phyloP scores from a whole-genome alignment of 2,797 vertebrate genomes.

The Schizothorax lantsangensis region DNA sequence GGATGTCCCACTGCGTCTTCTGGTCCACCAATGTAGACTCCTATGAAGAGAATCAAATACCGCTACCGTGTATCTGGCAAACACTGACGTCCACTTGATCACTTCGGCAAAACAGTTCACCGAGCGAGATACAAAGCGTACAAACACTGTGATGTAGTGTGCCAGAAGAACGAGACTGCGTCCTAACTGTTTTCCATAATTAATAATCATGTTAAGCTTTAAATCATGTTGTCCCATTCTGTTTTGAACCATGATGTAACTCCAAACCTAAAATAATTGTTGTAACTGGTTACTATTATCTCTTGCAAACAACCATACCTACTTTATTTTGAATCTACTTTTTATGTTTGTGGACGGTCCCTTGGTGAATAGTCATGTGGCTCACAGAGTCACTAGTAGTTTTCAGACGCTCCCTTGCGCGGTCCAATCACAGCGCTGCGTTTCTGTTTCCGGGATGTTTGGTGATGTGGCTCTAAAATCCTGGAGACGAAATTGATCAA shows the following conservation, averaged over 20 bases:
- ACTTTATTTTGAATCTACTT: neutral
- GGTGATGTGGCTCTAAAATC: constrained; percentile 83
- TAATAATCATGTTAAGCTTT: constrained; percentile 73
- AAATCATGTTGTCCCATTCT: constrained; percentile 61
- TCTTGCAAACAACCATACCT: neutral
- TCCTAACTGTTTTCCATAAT: constrained; percentile 72
- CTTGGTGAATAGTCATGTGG: constrained; percentile 12
- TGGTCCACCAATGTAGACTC: constrained; percentile 66
- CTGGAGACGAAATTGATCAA: constrained; percentile 72
- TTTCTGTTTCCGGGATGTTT: constrained; percentile 81
- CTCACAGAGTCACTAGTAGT: constrained; percentile 46
- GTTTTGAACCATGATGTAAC: constrained; percentile 20
- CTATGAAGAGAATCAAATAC: constrained; percentile 74
- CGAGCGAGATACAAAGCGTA: constrained; percentile 68
- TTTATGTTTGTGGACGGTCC: constrained; percentile 32
- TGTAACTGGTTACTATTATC: neutral
- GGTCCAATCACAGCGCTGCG: constrained; percentile 75
- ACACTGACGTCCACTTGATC: constrained; percentile 72
- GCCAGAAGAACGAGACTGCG: constrained; percentile 75
- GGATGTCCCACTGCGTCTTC: constrained; percentile 34
- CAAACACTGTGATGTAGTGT: constrained; percentile 72
- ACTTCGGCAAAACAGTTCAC: constrained; percentile 73
- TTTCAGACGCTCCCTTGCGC: constrained; percentile 68
- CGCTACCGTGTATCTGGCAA: constrained; percentile 67
- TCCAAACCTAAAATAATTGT: neutral